Evolutionary conservation across 2,888 invertebrate genomes (phyloP).

Genomic region (Stenichneumon culpator): DNA sequence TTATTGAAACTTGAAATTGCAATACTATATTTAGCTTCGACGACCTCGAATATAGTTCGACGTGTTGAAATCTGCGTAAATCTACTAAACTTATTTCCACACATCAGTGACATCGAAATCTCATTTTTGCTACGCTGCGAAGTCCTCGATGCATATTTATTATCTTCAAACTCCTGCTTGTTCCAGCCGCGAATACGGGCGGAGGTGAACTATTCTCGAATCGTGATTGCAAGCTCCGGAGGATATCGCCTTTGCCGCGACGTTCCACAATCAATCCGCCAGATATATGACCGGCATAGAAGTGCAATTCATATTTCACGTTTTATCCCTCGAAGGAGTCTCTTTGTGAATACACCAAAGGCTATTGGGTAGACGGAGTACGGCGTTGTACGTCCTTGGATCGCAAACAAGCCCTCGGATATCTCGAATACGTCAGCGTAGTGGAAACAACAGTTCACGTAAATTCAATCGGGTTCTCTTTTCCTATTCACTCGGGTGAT

Average conservation of each 20-base stretch:
- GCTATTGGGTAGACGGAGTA: neutral
- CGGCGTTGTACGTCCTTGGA: neutral
- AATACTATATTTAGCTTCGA: no score
- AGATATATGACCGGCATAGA: neutral
- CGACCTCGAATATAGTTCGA: no score
- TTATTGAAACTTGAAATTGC: no score
- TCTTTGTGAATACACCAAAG: neutral
- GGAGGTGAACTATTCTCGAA: no score
- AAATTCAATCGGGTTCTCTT: slow-evolving; percentile 34
- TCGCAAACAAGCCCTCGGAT: slow-evolving; percentile 15
- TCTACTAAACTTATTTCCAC: no score
- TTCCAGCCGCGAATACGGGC: no score
- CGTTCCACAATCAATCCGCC: neutral
- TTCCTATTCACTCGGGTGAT: neutral
- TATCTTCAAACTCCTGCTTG: no score
- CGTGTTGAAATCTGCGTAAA: no score
- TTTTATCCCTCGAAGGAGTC: neutral
- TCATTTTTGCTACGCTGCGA: no score
- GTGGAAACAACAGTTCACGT: neutral
- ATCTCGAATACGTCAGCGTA: slow-evolving; percentile 24
- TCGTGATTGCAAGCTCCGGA: neutral
- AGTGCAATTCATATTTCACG: neutral
- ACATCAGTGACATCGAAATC: no score
- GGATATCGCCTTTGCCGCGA: neutral
- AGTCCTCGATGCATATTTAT: no score